Conservation (phyloP, 2,113 vertebrate genomes). For the Arvicanthis niloticus region DNA sequence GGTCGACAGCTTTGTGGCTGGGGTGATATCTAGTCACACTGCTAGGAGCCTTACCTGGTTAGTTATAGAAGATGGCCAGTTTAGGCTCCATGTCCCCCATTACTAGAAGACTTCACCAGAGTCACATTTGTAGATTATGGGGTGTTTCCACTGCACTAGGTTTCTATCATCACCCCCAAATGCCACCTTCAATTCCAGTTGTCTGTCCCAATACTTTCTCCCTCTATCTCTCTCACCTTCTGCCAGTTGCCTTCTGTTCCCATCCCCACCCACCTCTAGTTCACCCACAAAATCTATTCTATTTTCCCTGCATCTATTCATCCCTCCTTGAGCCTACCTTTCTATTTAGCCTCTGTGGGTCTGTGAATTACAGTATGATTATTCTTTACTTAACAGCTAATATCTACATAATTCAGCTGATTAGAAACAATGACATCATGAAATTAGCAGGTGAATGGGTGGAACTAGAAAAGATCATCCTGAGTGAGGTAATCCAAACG, state of each 20-base stretch:
- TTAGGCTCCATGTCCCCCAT: neutral
- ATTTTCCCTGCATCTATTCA: neutral
- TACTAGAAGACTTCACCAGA: neutral
- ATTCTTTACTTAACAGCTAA: neutral
- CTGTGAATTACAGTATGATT: neutral
- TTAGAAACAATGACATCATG: neutral
- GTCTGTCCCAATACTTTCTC: neutral
- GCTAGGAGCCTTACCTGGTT: neutral
- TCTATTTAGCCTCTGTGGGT: neutral
- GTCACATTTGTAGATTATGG: neutral
- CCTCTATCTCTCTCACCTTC: neutral
- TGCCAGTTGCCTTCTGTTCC: neutral
- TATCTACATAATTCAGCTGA: neutral
- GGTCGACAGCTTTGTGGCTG: neutral
- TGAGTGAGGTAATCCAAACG: neutral
- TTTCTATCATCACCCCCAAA: neutral
- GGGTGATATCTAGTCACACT: neutral
- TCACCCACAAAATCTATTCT: neutral
- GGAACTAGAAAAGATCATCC: neutral
- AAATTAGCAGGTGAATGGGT: neutral
- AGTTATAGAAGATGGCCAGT: neutral
- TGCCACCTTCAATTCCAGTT: neutral
- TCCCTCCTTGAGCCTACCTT: neutral
- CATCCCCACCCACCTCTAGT: neutral
- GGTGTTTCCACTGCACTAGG: neutral